Base-by-base conservation (phyloP, 2,797 vertebrate species). In the Sus cebifrons region DNA sequence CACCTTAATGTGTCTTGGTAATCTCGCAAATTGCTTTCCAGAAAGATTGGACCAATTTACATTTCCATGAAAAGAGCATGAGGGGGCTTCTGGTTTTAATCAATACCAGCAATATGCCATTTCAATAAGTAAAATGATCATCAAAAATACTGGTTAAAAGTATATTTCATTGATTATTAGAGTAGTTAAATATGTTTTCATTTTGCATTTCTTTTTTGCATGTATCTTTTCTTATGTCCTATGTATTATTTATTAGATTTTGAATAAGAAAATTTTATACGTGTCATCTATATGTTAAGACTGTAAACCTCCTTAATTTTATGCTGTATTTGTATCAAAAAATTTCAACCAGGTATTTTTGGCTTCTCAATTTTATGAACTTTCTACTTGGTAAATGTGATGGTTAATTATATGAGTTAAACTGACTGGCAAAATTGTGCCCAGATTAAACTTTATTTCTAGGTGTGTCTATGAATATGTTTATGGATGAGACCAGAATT, bases 21-120 rank as follows among this genome's bases (percentile, higher is more conserved):
- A n/a, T 54, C 21, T 86, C 87, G 21, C 6, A 93, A 91, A 86
- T 25, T 86, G 83, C 40, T 92, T 88, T 86, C 40, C 18, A 44
- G 27, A 58, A 86, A 79, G 58, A 74, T 2, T 74, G 23, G 78
- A 29, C 1, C 23, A 6, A 64, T 79, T 79, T 67, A n/a, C 20
- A 93, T 27, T 79, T 81, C 82, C 29, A 54, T 17, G 27, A 29
- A 54, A 60, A 83, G 15, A 65, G 56, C 8, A 7, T 15, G 11
- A 74, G 18, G 3, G 27, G 21, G 3, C 6, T 74, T 6, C 54
- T 36, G n/a, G 77, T 36, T 79, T 79, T 20, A 10, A 36, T 79
- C 32, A 16, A 56, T 16, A 52, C 4, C 44, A 49, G 44, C 9
- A 49, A 49, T 49, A 49, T 49, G 4, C 21, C 64, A 56, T 54